Evolutionary conservation across 64 coral and sea anemone genomes (phyloP).

Genomic region (Pachyseris speciosa): DNA sequence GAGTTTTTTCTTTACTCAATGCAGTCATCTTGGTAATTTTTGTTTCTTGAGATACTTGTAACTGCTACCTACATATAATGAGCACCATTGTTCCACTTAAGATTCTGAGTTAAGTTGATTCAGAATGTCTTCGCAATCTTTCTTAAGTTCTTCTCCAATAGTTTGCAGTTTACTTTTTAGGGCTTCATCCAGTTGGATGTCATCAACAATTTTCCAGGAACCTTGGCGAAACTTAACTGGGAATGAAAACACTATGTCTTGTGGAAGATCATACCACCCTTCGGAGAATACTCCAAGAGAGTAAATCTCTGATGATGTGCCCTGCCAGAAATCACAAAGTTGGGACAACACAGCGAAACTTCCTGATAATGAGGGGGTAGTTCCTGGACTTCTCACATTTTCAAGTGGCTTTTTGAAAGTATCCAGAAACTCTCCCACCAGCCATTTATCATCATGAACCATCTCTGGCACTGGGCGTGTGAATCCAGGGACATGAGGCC

Average conservation of each 20-base stretch:
- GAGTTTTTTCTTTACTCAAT: too few species aligned
- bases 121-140: slow-evolving; percentile 63
- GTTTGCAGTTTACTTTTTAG: slow-evolving; percentile 59
- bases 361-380: slow-evolving; percentile 59
- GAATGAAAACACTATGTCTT: slow-evolving; percentile 91
- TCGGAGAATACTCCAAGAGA: slow-evolving; percentile 90
- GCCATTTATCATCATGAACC: slow-evolving; percentile 97
- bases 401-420: slow-evolving; percentile 71
- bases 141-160: slow-evolving; percentile 69
- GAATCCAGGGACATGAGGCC: slow-evolving; percentile 92
- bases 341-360: slow-evolving; percentile 76
- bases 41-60: too few species aligned
- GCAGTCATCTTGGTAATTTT: too few species aligned
- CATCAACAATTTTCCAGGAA: slow-evolving; percentile 87
- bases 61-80: too few species aligned
- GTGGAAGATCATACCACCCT: slow-evolving; percentile 93
- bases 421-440: slow-evolving; percentile 82
- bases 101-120: not conserved
- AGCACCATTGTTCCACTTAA: not conserved
- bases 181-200: slow-evolving; percentile 66
- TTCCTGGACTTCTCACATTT: slow-evolving; percentile 25
- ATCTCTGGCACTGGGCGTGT: slow-evolving; percentile 90
- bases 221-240: slow-evolving; percentile 91
- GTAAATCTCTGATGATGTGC: slow-evolving; percentile 65
- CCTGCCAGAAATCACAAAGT: slow-evolving; percentile 76